These are phyloP conservation scores for Trematocara zebra DNA, from an alignment of 2,113 vertebrate species.

Conservation along the genomic window DNA sequence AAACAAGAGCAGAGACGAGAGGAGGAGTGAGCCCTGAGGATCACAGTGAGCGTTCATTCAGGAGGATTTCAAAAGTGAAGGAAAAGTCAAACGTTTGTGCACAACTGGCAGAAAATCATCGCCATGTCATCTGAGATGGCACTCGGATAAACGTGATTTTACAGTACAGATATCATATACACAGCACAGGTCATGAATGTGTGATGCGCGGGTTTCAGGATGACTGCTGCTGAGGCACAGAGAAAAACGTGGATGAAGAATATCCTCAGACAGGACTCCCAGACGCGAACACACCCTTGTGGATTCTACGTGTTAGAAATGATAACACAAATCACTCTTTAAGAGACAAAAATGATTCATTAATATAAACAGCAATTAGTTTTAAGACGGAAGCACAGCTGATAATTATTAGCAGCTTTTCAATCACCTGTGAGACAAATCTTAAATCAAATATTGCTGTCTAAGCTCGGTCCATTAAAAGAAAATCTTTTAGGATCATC, in stretches of 20 bases:
- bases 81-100: neutral
- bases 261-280: neutral
- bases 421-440: neutral
- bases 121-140: neutral
- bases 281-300: neutral
- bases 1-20: constrained; percentile 26
- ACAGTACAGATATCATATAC: constrained; percentile 19
- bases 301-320: neutral
- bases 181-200: constrained; percentile 23
- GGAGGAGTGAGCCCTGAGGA: neutral
- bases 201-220: constrained; percentile 45
- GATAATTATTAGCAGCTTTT: neutral
- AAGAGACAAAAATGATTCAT: neutral
- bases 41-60: neutral
- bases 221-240: constrained; percentile 22
- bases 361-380: neutral
- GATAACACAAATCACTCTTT: neutral
- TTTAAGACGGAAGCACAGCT: neutral
- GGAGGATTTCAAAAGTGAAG: neutral
- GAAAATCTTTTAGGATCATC: neutral
- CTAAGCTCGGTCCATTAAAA: neutral
- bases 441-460: neutral
- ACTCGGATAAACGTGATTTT: constrained; percentile 26
- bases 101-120: neutral
- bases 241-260: constrained; percentile 11